Conservation (phyloP, 2,113 vertebrate genomes). For the Chinchilla lanigera region DNA sequence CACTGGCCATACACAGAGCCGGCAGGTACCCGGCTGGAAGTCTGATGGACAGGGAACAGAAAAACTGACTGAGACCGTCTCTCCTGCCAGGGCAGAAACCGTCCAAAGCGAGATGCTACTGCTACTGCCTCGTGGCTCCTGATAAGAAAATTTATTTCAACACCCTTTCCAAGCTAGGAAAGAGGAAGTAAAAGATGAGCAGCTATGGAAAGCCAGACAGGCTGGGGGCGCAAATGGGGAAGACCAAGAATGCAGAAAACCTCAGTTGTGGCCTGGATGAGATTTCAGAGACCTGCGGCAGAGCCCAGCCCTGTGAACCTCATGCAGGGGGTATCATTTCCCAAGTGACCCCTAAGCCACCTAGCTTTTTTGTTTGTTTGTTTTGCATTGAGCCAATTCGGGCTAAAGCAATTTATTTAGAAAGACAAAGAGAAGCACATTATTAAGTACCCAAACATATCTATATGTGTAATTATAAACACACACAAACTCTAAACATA, state of each 20-base stretch:
- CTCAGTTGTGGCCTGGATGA: neutral
- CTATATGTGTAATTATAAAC: neutral
- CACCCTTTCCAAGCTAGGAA: neutral
- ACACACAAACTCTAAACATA: neutral
- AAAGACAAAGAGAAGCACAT: neutral
- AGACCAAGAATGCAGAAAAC: neutral
- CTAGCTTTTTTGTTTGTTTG: neutral
- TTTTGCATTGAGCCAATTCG: neutral
- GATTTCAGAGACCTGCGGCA: neutral
- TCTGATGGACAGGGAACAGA: neutral
- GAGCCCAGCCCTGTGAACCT: neutral
- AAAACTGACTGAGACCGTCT: conserved; percentile 36
- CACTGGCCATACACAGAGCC: neutral
- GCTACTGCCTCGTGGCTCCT: neutral
- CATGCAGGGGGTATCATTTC: neutral
- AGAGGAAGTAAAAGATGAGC: neutral
- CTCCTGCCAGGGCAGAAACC: conserved; percentile 12
- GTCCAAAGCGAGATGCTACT: neutral
- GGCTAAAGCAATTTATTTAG: neutral
- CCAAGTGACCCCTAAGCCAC: neutral
- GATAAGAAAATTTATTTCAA: conserved; percentile 9
- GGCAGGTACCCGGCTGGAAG: conserved; percentile 5
- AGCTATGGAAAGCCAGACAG: neutral
- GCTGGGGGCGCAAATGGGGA: neutral
- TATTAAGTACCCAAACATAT: neutral